Evolutionary conservation across 2,888 invertebrate species (phyloP).

Genomic region (Octonoba sinensis): DNA sequence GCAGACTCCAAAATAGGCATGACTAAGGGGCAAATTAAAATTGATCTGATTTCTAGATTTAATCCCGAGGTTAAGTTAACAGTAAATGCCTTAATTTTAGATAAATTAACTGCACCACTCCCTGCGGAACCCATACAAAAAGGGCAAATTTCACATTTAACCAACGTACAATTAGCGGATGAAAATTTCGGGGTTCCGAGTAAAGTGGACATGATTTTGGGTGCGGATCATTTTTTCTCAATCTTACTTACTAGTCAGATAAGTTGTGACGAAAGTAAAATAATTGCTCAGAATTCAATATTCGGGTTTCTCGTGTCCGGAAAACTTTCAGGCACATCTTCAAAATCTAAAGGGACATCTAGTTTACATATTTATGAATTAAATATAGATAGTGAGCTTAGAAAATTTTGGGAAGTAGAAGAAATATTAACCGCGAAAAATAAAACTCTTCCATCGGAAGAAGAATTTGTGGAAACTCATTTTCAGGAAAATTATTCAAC

Average conservation of each 20-base stretch:
- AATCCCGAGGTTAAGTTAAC: too few relatives aligned
- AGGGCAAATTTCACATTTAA: too few relatives aligned
- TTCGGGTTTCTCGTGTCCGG: background rate
- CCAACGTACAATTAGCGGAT: too few relatives aligned
- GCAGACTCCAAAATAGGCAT: too few relatives aligned
- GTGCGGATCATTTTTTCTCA: background rate
- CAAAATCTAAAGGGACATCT: background rate
- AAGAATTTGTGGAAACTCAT: background rate
- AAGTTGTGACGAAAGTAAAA: background rate
- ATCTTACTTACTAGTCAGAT: background rate
- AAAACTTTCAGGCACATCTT: background rate
- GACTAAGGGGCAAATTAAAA: too few relatives aligned
- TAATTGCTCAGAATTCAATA: slow-evolving; percentile 3
- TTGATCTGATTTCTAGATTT: too few relatives aligned
- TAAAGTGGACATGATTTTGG: background rate
- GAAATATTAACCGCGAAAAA: background rate
- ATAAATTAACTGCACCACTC: too few relatives aligned
- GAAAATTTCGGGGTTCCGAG: background rate
- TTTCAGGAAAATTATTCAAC: slow-evolving; percentile 3
- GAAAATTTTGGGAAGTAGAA: background rate
- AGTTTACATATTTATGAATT: slow-evolving; percentile 1
- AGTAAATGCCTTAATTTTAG: too few relatives aligned
- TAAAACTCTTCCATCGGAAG: background rate
- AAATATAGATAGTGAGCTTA: background rate
- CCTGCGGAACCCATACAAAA: too few relatives aligned